Conservation (phyloP, 2,113 vertebrate species). For the Phocoena sinus region DNA sequence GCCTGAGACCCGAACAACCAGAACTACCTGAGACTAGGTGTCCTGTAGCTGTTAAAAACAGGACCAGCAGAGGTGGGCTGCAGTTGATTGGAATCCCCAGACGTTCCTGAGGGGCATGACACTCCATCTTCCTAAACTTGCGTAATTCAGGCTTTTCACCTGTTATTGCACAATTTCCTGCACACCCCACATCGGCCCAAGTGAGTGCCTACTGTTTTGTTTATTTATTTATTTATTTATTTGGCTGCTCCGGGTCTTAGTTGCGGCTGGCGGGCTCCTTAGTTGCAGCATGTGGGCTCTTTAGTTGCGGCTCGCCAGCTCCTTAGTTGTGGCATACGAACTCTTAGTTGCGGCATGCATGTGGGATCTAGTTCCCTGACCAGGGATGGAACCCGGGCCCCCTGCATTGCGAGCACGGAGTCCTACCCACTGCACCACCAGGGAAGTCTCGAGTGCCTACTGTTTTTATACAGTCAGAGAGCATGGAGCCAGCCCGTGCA, state of each 20-base stretch:
- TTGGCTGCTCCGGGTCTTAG: too few species aligned
- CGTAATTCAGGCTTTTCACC: neutral
- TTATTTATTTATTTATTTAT: too few species aligned
- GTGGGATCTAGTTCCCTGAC: too few species aligned
- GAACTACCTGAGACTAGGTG: neutral
- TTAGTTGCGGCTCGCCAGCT: too few species aligned
- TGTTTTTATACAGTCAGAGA: neutral
- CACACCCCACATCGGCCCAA: too few species aligned
- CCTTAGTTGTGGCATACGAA: too few species aligned
- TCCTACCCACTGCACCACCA: too few species aligned
- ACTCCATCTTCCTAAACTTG: neutral
- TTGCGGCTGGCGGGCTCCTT: too few species aligned
- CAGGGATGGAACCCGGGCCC: too few species aligned
- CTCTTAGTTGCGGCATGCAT: too few species aligned
- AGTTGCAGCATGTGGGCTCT: too few species aligned
- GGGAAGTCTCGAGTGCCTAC: neutral
- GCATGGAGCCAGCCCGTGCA: accelerated
- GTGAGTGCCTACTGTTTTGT: neutral
- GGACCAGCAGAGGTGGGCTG: neutral
- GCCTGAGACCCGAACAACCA: neutral
- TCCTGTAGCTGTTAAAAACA: neutral
- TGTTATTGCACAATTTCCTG: neutral
- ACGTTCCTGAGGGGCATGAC: neutral
- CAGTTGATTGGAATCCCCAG: neutral
- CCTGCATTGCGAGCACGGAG: too few species aligned